phyloP scores from a whole-genome alignment of 2,888 invertebrate species.

The Phlogophora meticulosa region DNA sequence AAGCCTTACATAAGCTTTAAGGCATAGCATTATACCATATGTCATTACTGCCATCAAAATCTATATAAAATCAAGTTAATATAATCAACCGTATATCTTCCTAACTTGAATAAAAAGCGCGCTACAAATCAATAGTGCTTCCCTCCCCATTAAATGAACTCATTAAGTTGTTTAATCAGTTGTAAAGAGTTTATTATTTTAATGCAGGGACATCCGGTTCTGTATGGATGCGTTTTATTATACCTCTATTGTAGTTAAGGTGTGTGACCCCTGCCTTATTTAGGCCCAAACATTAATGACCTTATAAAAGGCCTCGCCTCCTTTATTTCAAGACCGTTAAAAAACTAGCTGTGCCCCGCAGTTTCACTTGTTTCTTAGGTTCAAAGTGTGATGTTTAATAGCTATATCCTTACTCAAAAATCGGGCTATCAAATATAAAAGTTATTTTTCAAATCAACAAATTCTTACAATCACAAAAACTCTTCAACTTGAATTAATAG shows the following conservation, averaged over 20 bases:
- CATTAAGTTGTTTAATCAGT: constrained; percentile 83
- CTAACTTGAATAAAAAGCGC: constrained; percentile 11
- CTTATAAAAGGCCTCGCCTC: not conserved
- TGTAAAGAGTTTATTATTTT: constrained; percentile 78
- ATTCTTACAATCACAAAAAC: too few relatives aligned
- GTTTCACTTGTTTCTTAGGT: too few relatives aligned
- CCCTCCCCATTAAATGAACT: constrained; percentile 46
- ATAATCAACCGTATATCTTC: constrained; percentile 1
- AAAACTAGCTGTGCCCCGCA: too few relatives aligned
- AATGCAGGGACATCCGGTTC: constrained; percentile 65
- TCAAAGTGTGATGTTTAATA: too few relatives aligned
- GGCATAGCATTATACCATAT: too few relatives aligned
- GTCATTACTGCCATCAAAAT: too few relatives aligned
- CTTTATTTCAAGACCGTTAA: too few relatives aligned
- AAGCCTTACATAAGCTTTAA: too few relatives aligned
- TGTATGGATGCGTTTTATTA: constrained; percentile 46
- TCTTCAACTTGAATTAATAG: too few relatives aligned
- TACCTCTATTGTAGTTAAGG: constrained; percentile 28
- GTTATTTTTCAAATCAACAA: too few relatives aligned
- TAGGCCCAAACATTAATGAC: not conserved
- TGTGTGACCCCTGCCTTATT: not conserved
- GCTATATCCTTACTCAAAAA: too few relatives aligned
- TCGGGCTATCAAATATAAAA: too few relatives aligned
- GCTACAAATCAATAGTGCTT: constrained; percentile 29
- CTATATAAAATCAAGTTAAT: constrained; percentile 11